Evolutionary conservation across 2,113 vertebrate species (phyloP), one percentile per base, ranked within the genome.

Genomic region (Mola mola): DNA sequence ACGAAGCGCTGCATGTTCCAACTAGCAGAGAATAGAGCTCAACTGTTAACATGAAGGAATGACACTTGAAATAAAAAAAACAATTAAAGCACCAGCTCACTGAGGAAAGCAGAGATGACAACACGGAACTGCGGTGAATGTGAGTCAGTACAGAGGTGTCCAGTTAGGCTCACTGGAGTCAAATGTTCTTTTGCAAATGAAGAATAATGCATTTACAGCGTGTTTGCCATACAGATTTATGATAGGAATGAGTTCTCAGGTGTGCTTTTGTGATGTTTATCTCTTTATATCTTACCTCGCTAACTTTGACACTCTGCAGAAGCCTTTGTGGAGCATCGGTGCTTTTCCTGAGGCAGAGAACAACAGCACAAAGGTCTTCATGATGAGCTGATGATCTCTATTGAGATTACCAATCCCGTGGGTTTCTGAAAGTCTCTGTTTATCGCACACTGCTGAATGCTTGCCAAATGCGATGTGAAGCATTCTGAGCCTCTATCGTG

Each of bases 331-430:
- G 38, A 69, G 42, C 9, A 20, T 17, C 28, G 64, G 51, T 22
- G 26, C 47, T 50, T 62, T 43, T 74, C 65, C 66, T 2, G 47
- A 78, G 76, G 76, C 66, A 22, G 50, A 65, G 70, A 83, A 55
- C 40, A 20, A 62, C 67, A 65, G 58, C 66, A 63, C 71, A 78
- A 81, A 81, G 74, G 66, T 72, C 78, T 52, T 66, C 69, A 38
- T 83, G 77, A 85, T 66, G 69, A 83, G 83, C 40, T 83, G 74
- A 84, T 67, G 79, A 86, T 82, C 62, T 71, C 84, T 77, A 82
- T 25, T 55, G 81, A 72, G 78, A 87, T 69, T 70, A 44, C 48
- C 31, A 9, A 40, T 75, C 84, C 77, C 82, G 42, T 38, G 70
- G 75, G 70, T 73, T 71, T 66, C 53, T 66, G 83, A 79, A 64